These are phyloP conservation scores for Lamprologus speciosus DNA, from an alignment of 2,113 vertebrate species.

Conservation along the genomic window DNA sequence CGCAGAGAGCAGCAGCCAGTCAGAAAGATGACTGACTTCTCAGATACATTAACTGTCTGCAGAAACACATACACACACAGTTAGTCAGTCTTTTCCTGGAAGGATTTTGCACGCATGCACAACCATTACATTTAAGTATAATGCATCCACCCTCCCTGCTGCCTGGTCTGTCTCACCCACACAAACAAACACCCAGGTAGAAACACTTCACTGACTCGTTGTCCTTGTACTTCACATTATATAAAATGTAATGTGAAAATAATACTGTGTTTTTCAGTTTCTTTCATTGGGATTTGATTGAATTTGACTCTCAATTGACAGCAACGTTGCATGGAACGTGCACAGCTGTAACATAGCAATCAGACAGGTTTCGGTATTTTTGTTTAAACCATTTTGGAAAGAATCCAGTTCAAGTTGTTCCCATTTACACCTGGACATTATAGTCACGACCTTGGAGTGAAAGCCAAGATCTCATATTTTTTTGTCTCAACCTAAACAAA, in stretches of 20 bases:
- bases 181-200: not conserved
- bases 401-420: not conserved
- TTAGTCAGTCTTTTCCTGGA: conserved; percentile 18
- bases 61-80: conserved; percentile 8
- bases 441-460: not conserved
- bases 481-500: not conserved
- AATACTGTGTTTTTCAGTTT: not conserved
- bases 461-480: not conserved
- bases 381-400: not conserved
- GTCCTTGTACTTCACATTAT: not conserved
- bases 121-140: not conserved
- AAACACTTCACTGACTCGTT: not conserved
- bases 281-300: not conserved
- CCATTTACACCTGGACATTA: not conserved
- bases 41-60: conserved; percentile 35
- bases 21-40: conserved; percentile 13
- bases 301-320: not conserved
- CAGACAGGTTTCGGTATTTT: not conserved
- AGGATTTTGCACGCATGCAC: not conserved
- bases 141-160: not conserved
- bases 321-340: not conserved
- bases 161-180: not conserved
- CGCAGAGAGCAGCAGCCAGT: not conserved
- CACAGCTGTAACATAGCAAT: not conserved
- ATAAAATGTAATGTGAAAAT: not conserved